Evolutionary conservation across 1,140 invertebrate species (phyloP), one percentile per base, ranked within the genome.

Genomic region (Drosophila ironensis): DNA sequence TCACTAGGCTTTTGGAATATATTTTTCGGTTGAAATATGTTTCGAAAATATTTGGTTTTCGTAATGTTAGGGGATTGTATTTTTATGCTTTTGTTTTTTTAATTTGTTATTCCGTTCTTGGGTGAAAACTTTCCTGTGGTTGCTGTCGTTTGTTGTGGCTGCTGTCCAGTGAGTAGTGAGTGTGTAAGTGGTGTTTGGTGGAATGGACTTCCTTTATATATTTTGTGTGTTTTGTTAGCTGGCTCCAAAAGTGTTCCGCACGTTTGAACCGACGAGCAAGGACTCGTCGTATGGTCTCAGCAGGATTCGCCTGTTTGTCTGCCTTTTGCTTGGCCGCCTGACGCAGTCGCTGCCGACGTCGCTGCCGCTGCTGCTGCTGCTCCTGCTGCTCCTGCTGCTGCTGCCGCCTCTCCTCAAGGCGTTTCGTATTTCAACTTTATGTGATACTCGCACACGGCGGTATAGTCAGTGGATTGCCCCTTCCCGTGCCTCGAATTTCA

Each of bases 251-350:
- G 74, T 68, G 80, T 88, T 89, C 87, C 87, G 84, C 75, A 86
- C 87, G 64, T 89, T 73, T 88, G 87, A 84, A 88, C 87, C 87
- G 87, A 89, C 87, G 78, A 84, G 87, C 87, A 88, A 89, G 87
- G 87, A 89, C 87, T 89, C 87, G 87, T 77, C 87, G 81, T 88
- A 72, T 89, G 78, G 77, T 89, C 87, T 89, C 82, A 88, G 82
- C 78, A 89, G 87, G 87, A 84, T 87, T 80, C 69, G 87, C 87
- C 87, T 87, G 87, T 88, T 87, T 88, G 87, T 87, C 87, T 88
- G 82, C 87, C 73, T 82, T 82, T 82, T 88, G 86, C 72, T 84
- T 87, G 68, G 61, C 47, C 60, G 71, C 67, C 47, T 77, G 72
- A 72, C 72, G 76, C 72, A 37, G 60, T 50, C 57, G 66, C 46